Conservation (phyloP, 2,888 invertebrate species). For the Caenorhabditis sp. region DNA sequence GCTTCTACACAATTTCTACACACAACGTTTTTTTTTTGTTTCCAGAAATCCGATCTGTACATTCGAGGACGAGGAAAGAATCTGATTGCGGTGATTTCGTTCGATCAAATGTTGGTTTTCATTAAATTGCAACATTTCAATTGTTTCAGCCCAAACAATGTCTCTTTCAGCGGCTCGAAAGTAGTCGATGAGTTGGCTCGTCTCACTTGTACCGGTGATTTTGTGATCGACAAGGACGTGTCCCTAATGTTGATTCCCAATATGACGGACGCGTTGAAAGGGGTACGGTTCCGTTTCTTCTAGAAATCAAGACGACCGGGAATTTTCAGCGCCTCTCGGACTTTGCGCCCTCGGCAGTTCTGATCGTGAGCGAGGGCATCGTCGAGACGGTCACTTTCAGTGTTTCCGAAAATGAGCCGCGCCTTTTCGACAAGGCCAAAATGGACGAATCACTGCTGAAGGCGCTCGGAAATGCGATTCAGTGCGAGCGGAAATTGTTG, state of each 20-base stretch:
- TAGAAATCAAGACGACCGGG: background rate
- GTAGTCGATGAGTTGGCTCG: conserved; percentile 54
- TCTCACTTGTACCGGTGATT: conserved; percentile 61
- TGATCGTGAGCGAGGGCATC: conserved; percentile 59
- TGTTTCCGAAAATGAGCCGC: conserved; percentile 65
- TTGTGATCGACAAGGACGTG: conserved; percentile 55
- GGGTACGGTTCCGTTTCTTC: conserved; percentile 1
- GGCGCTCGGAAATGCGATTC: conserved; percentile 47
- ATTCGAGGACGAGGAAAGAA: conserved; percentile 55
- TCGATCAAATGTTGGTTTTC: conserved; percentile 52
- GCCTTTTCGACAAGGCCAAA: conserved; percentile 69
- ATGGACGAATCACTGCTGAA: conserved; percentile 72
- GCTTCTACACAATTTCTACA: no score
- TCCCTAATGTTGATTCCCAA: conserved; percentile 56
- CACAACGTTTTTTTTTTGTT: no score
- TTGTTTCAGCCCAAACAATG: background rate
- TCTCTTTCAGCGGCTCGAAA: conserved; percentile 41
- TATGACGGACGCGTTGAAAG: conserved; percentile 43
- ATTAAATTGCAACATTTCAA: no score
- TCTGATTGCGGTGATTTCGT: conserved; percentile 52
- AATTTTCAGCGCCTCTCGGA: conserved; percentile 51
- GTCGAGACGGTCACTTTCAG: conserved; percentile 65
- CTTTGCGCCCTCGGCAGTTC: conserved; percentile 50
- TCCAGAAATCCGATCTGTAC: conserved; percentile 58
- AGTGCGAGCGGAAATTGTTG: conserved; percentile 45